These are phyloP conservation scores for Chrysogorgia sp. DNA, from an alignment of 92 coral and sea anemone species.

Conservation along the genomic window DNA sequence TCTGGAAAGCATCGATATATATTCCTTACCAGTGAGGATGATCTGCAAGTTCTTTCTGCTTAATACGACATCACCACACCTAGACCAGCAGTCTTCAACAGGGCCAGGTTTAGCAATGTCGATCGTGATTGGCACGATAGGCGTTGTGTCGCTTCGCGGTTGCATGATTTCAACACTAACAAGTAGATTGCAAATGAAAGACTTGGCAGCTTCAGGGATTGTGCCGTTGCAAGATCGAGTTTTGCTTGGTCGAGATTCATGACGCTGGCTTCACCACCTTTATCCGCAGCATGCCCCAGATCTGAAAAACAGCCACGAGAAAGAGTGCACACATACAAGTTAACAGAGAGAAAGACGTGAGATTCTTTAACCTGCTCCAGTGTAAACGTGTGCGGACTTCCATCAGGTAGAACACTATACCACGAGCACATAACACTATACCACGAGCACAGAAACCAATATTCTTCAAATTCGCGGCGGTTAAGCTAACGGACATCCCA, in stretches of 20 bases:
- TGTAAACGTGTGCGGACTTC: neutral
- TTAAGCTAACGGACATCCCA: slow-evolving; percentile 5
- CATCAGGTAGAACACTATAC: slow-evolving; percentile 6
- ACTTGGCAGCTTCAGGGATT: slow-evolving; percentile 2
- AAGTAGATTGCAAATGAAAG: neutral
- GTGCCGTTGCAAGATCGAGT: too few relatives aligned
- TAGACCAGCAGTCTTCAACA: slow-evolving; percentile 14
- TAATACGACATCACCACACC: slow-evolving; percentile 5
- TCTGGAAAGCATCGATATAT: slow-evolving; percentile 21
- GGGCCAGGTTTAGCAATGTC: neutral
- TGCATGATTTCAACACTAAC: neutral
- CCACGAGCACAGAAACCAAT: slow-evolving; percentile 10
- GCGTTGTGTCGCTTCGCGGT: neutral
- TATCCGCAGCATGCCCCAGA: too few relatives aligned
- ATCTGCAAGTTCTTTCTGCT: neutral
- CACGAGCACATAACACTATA: slow-evolving; percentile 1
- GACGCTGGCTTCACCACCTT: too few relatives aligned
- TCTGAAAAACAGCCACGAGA: slow-evolving; percentile 1
- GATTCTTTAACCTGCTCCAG: slow-evolving; percentile 5
- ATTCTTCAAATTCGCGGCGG: slow-evolving; percentile 1
- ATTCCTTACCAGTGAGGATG: neutral
- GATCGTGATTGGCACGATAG: neutral
- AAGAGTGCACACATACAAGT: neutral
- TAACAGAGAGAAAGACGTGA: neutral
- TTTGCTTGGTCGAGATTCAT: too few relatives aligned